These are phyloP conservation scores for Otus scops DNA, from an alignment of 2,797 vertebrate genomes.

Conservation along the genomic window DNA sequence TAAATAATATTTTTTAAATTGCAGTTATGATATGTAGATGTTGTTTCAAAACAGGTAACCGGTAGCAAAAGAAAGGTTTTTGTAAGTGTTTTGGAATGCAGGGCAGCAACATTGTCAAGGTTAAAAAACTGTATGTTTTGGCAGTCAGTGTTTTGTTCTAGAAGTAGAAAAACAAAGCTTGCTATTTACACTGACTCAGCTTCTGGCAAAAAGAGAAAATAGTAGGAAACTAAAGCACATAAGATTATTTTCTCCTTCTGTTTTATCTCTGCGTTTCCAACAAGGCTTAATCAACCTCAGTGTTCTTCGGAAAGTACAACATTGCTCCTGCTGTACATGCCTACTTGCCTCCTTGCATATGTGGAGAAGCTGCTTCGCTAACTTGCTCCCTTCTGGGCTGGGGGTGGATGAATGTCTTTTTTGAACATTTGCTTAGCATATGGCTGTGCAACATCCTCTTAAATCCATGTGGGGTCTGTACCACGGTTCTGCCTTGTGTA, in stretches of 20 bases:
- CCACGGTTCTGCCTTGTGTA: accelerated
- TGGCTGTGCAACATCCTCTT: not conserved
- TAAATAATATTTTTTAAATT: slow-evolving; percentile 32
- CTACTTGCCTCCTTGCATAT: not conserved
- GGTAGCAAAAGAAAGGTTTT: not conserved
- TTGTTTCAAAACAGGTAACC: not conserved
- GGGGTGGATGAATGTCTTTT: not conserved
- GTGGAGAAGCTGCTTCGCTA: not conserved
- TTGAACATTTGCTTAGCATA: not conserved
- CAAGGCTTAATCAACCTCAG: not conserved
- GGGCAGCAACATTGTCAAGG: not conserved
- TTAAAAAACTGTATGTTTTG: not conserved
- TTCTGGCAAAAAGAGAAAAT: not conserved
- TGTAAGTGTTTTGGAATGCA: not conserved
- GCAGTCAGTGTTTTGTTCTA: not conserved
- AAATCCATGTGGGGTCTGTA: not conserved
- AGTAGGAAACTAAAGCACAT: not conserved
- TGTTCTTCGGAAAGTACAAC: not conserved
- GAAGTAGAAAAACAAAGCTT: not conserved
- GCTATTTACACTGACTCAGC: not conserved
- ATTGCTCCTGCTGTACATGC: not conserved
- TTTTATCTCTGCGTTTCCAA: not conserved
- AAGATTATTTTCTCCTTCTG: slow-evolving; percentile 30
- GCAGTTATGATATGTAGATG: not conserved
- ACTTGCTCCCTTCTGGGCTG: not conserved